Evolutionary conservation across 2,797 vertebrate species (phyloP).

Genomic region (Xerus rutilus): DNA sequence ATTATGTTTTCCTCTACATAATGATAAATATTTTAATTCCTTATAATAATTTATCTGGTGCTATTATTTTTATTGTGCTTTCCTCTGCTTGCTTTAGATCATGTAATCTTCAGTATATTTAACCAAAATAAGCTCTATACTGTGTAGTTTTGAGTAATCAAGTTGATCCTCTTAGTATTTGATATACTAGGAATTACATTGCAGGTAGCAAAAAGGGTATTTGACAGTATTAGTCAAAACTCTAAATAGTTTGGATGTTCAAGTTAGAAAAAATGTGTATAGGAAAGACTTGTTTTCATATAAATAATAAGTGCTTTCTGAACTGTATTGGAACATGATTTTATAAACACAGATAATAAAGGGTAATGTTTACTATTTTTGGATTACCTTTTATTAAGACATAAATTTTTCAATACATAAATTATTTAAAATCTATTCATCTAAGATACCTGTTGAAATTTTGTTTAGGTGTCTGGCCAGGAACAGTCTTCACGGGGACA

Average conservation of each 20-base stretch:
- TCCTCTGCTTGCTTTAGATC: slow-evolving; percentile 14
- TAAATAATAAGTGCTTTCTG: slow-evolving; percentile 6
- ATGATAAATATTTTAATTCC: background rate
- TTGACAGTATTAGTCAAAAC: background rate
- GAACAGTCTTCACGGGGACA: slow-evolving; percentile 91
- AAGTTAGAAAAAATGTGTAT: background rate
- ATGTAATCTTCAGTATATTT: slow-evolving; percentile 40
- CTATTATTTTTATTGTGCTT: slow-evolving; percentile 27
- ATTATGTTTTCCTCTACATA: background rate
- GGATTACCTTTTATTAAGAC: slow-evolving; percentile 63
- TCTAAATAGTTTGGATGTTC: background rate
- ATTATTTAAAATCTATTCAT: slow-evolving; percentile 69
- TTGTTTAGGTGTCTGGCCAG: slow-evolving; percentile 96
- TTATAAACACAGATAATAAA: slow-evolving; percentile 60
- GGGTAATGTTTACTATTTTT: slow-evolving; percentile 39
- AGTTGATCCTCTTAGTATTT: slow-evolving; percentile 24
- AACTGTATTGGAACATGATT: background rate
- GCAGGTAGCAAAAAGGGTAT: background rate
- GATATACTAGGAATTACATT: background rate
- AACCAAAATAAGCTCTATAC: slow-evolving; percentile 43
- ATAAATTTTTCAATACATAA: slow-evolving; percentile 65
- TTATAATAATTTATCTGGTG: background rate
- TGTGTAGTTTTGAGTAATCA: slow-evolving; percentile 24
- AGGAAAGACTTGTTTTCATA: slow-evolving; percentile 30
- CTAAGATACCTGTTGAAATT: slow-evolving; percentile 83